Evolutionary conservation across 64 coral and sea anemone genomes (phyloP).

Genomic region (Stichodactyla helianthus): DNA sequence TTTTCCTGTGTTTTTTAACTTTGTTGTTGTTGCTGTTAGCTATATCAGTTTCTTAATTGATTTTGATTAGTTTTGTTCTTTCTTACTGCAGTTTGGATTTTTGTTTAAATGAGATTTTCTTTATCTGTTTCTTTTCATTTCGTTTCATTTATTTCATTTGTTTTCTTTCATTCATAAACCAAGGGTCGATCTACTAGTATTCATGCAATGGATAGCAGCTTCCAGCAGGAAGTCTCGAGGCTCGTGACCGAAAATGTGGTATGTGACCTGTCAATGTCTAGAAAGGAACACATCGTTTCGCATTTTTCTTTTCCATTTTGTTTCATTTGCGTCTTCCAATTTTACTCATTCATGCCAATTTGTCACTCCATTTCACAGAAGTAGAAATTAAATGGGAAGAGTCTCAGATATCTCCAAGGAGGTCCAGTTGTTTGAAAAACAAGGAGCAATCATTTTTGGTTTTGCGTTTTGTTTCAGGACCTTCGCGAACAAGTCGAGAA

Average conservation of each 20-base stretch:
- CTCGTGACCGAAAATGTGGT: constrained; percentile 94
- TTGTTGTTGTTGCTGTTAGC: too few species aligned
- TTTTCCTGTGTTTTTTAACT: too few species aligned
- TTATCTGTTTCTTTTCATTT: background rate
- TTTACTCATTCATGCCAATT: background rate
- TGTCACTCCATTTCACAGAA: background rate
- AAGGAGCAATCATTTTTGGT: background rate
- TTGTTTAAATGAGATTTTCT: too few species aligned
- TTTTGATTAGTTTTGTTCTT: too few species aligned
- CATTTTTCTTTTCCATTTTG: background rate
- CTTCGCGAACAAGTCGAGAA: constrained; percentile 75
- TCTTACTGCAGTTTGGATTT: too few species aligned
- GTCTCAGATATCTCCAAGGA: too few species aligned
- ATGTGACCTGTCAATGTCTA: background rate
- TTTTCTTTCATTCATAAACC: background rate
- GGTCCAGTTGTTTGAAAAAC: too few species aligned
- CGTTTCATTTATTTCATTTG: background rate
- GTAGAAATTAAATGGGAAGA: too few species aligned
- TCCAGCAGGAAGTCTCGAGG: constrained; percentile 61
- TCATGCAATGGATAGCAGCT: constrained; percentile 66
- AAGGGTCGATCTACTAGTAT: constrained; percentile 19
- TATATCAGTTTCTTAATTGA: too few species aligned
- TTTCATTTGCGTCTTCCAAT: background rate
- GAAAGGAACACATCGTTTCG: background rate
- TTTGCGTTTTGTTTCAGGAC: constrained; percentile 35